Evolutionary conservation across 2,113 vertebrate species (phyloP).

Genomic region (Psittacus erithacus): DNA sequence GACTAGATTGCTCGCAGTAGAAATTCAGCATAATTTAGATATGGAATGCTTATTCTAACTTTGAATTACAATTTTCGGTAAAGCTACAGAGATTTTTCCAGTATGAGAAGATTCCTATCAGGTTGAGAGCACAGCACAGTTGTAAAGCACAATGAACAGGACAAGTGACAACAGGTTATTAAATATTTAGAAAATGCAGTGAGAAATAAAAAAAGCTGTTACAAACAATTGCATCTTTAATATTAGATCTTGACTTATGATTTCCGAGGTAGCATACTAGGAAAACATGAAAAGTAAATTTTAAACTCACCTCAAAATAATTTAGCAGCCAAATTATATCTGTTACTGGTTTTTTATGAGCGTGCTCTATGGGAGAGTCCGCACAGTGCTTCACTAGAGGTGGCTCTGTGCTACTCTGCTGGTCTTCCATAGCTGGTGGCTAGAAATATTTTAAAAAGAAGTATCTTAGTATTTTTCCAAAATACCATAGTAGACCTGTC

Average conservation of each 20-base stretch:
- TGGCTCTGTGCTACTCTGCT: conserved; percentile 58
- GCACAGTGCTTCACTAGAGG: conserved; percentile 78
- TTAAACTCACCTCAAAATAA: conserved; percentile 80
- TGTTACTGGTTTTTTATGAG: conserved; percentile 82
- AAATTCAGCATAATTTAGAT: background rate
- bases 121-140: background rate
- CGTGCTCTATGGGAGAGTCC: conserved; percentile 78
- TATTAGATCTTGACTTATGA: background rate
- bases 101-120: background rate
- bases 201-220: background rate
- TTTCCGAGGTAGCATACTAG: background rate
- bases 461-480: background rate
- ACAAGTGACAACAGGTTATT: background rate
- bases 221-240: background rate
- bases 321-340: conserved; percentile 89
- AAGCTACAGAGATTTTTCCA: background rate
- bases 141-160: background rate
- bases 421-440: conserved; percentile 52
- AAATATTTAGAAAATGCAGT: background rate
- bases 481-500: background rate
- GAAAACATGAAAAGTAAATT: background rate
- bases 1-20: background rate
- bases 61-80: background rate
- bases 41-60: background rate
- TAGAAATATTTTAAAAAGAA: conserved; percentile 43